Evolutionary conservation across 2,797 vertebrate genomes (phyloP).

Genomic region (Coccyzus lansbergi): DNA sequence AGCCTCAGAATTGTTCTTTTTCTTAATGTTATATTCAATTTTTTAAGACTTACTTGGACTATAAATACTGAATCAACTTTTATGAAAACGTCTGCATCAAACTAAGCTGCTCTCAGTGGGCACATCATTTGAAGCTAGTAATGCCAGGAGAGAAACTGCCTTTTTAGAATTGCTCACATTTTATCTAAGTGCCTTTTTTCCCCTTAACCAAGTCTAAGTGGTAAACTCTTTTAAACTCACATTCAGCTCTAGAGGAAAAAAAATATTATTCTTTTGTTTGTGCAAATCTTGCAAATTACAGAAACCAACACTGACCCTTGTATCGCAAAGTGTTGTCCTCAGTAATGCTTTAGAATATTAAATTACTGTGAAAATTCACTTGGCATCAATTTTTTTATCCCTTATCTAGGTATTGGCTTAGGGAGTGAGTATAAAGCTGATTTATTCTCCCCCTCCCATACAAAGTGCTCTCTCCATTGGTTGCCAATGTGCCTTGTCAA

Average conservation of each 20-base stretch:
- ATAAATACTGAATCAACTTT: slow-evolving; percentile 65
- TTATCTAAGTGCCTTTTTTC: slow-evolving; percentile 59
- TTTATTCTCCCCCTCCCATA: not conserved
- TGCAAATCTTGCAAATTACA: not conserved
- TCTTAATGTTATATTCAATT: slow-evolving; percentile 55
- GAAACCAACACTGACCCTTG: not conserved
- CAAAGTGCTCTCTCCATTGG: not conserved
- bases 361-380: not conserved
- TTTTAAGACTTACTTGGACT: slow-evolving; percentile 50
- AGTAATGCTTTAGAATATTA: not conserved
- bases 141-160: slow-evolving; percentile 53
- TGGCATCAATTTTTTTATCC: not conserved
- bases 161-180: slow-evolving; percentile 68
- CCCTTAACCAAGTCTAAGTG: slow-evolving; percentile 38
- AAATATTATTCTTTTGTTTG: not conserved
- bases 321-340: not conserved
- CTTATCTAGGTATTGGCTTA: not conserved
- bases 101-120: slow-evolving; percentile 64
- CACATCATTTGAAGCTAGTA: slow-evolving; percentile 67
- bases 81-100: slow-evolving; percentile 69
- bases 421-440: not conserved
- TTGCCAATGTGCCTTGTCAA: not conserved
- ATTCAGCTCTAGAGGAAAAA: not conserved
- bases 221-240: slow-evolving; percentile 54
- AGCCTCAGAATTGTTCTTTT: slow-evolving; percentile 37